Evolutionary conservation across 2,888 invertebrate species (phyloP), one percentile per base, ranked within the genome.

Genomic region (Falcaria lacertinaria): DNA sequence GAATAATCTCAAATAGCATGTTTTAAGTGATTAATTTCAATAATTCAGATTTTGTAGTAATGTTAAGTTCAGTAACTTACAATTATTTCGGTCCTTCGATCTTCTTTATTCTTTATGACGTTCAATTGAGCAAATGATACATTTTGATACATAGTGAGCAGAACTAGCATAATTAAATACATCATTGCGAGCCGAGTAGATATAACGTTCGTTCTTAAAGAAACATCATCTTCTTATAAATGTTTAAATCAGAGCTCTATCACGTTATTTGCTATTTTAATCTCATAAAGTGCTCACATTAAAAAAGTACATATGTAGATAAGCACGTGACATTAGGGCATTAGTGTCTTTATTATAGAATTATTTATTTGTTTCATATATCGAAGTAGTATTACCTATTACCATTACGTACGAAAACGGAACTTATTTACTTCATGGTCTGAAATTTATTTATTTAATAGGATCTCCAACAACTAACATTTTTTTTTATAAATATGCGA

Each of bases 41-140:
- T n/a, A 22, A 1, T 22, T 22, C 22, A 22, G 7, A 22, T 3
- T 19, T 19, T 5, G 19, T 19, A 5, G 3, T 11, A 13, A 33
- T 5, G 14, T 8, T 14, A 32, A 22, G 15, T 15, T 11, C 4
- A 15, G 2, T 11, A 3, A 19, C 5, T 11, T 37, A 37, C 37
- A 17, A 37, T 22, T 15, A 37, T 19, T 37, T 37, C 22, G 13
- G 8, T 37, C 22, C 37, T 37, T 37, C 25, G 22, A 37, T 37
- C 37, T 11, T 37, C 37, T 1, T 25, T 5, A 14, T 13, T 22
- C 22, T 14, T 13, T 1, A 22, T 7, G 11, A 15, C 11, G 2
- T 22, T 13, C 14, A 28, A 11, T 28, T 28, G 28, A 28, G 28
- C 28, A 28, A 3, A 2, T 1, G 28, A 28, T 1, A 28, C 7